Evolutionary conservation across 2,797 vertebrate species (phyloP), one percentile per base, ranked within the genome.

Genomic region (Serranus cabrilla): DNA sequence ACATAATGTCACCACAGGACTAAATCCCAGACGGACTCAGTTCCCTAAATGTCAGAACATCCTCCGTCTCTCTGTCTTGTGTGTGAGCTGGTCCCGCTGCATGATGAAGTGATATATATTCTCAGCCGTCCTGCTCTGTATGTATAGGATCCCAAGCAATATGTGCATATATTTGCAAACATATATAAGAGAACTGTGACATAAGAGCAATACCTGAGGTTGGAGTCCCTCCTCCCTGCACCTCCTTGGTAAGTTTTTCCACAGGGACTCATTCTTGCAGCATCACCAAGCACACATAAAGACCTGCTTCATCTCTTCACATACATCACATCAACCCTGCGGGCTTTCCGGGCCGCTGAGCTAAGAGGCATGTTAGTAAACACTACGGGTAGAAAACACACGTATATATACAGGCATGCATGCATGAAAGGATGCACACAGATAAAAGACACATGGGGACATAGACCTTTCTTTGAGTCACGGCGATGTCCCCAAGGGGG

Each of bases 321-420:
- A 85, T 64, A 55, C 78, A 73, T 85, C 80, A 57, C 75, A 60
- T 55, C 43, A 39, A 51, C 55, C 78, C 68, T 76, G 66, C 54
- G 83, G 76, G 60, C 60, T 83, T 85, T 87, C 64, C 64, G 73
- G 69, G 47, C 72, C 68, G 7, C 34, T 83, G 74, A 81, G 77
- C 81, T 82, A 63, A 85, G 79, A 74, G 75, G 65, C 75, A 69
- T 62, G 70, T 84, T 82, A 69, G 76, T 77, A 83, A 82, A 85
- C 57, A 75, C 50, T 16, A 12, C 12, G 11, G 52, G 59, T 49
- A 18, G 23, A 71, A 69, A 21, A 52, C 16, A 42, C 62, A 70
- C 7, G 10, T 45, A 34, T 34, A 34, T 34, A 34, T 9, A 20
- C 25, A 65, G 57, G 25, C 56, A 75, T 43, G 31, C 17, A 18